Percentiles rank a stretch among this genome's conserved stretches.
Conservation (phyloP, 2,888 invertebrate genomes). For the Temnothorax rugatulus region DNA sequence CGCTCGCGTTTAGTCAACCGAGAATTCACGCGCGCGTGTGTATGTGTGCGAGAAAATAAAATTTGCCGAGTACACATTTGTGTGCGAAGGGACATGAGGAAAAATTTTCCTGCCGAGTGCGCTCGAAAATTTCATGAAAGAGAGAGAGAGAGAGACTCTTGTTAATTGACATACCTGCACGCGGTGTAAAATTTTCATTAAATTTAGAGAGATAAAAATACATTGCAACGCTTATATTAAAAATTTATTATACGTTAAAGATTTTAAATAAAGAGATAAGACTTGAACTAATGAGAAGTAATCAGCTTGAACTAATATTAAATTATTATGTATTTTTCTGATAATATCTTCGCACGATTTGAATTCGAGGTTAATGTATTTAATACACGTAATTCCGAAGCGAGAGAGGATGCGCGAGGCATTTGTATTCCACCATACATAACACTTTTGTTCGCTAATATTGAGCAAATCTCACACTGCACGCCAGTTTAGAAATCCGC, state of each 20-base stretch:
- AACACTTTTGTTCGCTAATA: constrained; percentile 29
- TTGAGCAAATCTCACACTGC: constrained; percentile 9
- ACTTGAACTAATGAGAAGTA: too few species aligned
- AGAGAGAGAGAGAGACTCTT: not conserved
- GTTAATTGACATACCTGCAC: constrained; percentile 46
- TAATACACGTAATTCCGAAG: not conserved
- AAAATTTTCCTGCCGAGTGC: not conserved
- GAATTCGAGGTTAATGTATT: not conserved
- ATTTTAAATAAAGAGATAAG: not conserved
- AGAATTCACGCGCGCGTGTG: constrained; percentile 9
- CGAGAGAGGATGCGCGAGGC: not conserved
- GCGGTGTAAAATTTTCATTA: constrained; percentile 8
- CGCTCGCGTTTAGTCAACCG: constrained; percentile 40
- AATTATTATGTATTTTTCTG: not conserved
- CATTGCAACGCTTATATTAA: not conserved
- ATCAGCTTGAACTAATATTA: not conserved
- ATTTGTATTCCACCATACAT: not conserved
- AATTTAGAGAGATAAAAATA: not conserved
- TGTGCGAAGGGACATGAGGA: not conserved
- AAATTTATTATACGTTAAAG: not conserved
- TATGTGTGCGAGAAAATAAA: constrained; percentile 10
- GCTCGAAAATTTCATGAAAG: constrained; percentile 27
- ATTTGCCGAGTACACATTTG: not conserved
- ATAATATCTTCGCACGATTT: not conserved
- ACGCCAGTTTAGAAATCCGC: constrained; percentile 55